Base-by-base conservation (phyloP, 2,797 vertebrate genomes). In the Alosa sapidissima region DNA sequence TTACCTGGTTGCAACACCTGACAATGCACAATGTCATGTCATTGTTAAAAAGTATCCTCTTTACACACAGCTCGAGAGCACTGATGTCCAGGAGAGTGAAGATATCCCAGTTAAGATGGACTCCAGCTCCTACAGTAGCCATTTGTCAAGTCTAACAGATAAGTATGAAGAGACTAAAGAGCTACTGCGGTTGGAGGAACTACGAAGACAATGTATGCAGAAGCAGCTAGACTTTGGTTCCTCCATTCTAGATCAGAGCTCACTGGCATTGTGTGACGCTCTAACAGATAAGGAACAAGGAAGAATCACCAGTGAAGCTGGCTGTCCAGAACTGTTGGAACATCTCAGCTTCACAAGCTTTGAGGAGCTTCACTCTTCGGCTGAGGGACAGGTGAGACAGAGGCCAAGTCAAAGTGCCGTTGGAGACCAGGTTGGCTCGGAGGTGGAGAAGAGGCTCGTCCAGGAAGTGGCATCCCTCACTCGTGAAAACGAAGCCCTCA, bases 401-500 rank as follows among this genome's bases (percentile, higher is more conserved):
- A 21, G 36, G 14, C 14, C 72, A 8, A 16, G 21, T 45, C 10
- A 68, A 48, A 24, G 52, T 28, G 82, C 51, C 11, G 55, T 36
- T 51, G 82, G 65, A 33, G 85, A 89, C 7, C 81, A 88, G 2
- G 21, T 51, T 0, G 81, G 82, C 84, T 55, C 87, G 0, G 91
- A 91, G 78, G 0, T 78, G 14, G 65, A 89, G 75, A 81, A 82
- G 84, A 88, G 65, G 62, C 89, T 94, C 0, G 89, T 90, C 75
- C 87, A 86, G 10, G 89, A 94, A 85, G 86, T 92, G 36, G 88
- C 91, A 81, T 88, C 91, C 54, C 92, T 94, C 58, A 83, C 86
- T 19, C 36, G 81, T 81, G 92, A 93, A 89, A 94, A 94, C 14
- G 62, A 92, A 49, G 92, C 91, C 10, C 92, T 95, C 48, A 88